These are phyloP conservation scores for Cherax quadricarinatus DNA, from an alignment of 1,140 invertebrate species.

Conservation along the genomic window DNA sequence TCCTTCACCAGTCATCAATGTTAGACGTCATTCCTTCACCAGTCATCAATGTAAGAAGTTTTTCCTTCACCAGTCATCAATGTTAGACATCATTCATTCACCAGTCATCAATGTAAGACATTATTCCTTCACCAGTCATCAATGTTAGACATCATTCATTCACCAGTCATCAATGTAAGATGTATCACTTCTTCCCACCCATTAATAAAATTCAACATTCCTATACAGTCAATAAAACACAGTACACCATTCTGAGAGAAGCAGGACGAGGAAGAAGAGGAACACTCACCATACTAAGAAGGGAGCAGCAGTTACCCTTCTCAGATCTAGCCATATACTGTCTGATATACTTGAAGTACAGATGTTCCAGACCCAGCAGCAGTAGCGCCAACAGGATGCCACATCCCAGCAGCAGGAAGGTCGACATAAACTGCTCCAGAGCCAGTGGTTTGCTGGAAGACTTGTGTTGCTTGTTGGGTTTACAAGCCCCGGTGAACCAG, in stretches of 20 bases:
- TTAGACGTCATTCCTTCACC: too few relatives aligned
- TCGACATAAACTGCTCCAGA: conserved; percentile 97
- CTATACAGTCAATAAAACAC: too few relatives aligned
- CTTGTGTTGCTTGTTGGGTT: conserved; percentile 85
- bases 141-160: too few relatives aligned
- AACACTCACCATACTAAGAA: conserved; percentile 88
- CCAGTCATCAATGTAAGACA: too few relatives aligned
- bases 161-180: too few relatives aligned
- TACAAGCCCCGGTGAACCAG: conserved; percentile 98
- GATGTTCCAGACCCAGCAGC: conserved; percentile 91
- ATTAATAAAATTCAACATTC: too few relatives aligned
- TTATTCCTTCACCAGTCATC: too few relatives aligned
- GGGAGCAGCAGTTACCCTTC: conserved; percentile 90
- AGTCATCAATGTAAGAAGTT: too few relatives aligned
- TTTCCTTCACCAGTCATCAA: too few relatives aligned
- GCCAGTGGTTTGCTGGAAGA: conserved; percentile 88
- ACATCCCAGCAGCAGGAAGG: conserved; percentile 95
- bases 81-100: too few relatives aligned
- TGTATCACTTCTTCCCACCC: too few relatives aligned
- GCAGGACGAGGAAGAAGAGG: background rate
- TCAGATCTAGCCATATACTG: conserved; percentile 93
- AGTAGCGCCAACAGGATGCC: conserved; percentile 92
- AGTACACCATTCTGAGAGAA: background rate
- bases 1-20: too few relatives aligned
- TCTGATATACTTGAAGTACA: conserved; percentile 88